Conservation (phyloP, 64 coral and sea anemone species). For the Astreopora myriophthalma region DNA sequence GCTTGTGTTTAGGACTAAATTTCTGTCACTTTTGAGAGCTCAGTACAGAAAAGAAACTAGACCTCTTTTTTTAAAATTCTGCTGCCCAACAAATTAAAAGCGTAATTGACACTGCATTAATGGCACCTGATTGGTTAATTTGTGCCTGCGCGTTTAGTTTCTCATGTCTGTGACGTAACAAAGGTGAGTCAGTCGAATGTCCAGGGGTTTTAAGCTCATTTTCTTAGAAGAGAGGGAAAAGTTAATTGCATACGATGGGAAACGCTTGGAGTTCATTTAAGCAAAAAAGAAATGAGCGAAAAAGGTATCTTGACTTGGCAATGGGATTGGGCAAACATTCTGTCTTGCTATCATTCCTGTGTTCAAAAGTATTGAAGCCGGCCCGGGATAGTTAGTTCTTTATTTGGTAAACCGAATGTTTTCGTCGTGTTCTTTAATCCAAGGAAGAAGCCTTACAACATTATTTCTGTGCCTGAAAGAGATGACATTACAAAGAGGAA, state of each 20-base stretch:
- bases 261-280: constrained; percentile 7
- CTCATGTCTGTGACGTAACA: background rate
- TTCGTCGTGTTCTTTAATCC: background rate
- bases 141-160: background rate
- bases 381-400: no score
- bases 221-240: background rate
- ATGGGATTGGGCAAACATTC: no score
- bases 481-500: background rate
- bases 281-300: background rate
- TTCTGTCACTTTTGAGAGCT: no score
- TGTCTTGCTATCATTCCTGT: no score
- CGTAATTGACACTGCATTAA: no score
- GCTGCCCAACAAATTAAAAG: no score
- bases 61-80: no score
- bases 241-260: background rate
- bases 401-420: no score
- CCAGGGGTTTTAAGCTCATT: background rate
- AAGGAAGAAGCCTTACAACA: background rate
- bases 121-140: background rate
- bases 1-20: no score
- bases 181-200: background rate
- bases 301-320: background rate
- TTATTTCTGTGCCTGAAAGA: background rate
- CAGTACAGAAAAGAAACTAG: no score
- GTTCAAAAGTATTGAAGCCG: no score